phyloP scores from a whole-genome alignment of 2,113 vertebrate species.

The Alexandromys fortis region DNA sequence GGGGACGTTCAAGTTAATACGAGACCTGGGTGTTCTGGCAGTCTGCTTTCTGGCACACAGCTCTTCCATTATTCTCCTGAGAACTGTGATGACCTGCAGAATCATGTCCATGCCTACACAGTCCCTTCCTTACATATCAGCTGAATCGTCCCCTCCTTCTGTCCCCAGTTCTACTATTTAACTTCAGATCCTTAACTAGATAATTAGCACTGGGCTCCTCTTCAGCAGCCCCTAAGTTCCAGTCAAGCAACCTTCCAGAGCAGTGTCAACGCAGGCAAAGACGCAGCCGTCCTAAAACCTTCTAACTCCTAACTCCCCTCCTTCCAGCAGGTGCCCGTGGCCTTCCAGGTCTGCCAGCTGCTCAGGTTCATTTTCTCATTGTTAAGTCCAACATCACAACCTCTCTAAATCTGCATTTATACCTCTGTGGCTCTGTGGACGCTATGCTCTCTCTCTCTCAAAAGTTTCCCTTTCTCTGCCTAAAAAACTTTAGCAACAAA shows the following conservation, averaged over 20 bases:
- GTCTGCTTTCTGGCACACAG: slow-evolving; percentile 46
- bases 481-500: slow-evolving; percentile 53
- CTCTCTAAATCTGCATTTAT: not conserved
- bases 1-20: slow-evolving; percentile 76
- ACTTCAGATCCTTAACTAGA: slow-evolving; percentile 1
- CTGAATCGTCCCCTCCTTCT: slow-evolving; percentile 69
- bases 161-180: slow-evolving; percentile 20
- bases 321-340: not conserved
- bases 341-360: slow-evolving; percentile 27
- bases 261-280: slow-evolving; percentile 3
- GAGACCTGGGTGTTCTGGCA: not conserved
- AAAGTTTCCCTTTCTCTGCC: slow-evolving; percentile 44
- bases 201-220: not conserved
- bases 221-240: not conserved
- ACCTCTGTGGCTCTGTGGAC: not conserved
- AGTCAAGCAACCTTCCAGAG: slow-evolving; percentile 47
- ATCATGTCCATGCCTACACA: slow-evolving; percentile 20
- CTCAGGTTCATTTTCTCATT: slow-evolving; percentile 13
- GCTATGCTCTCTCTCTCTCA: not conserved
- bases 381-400: not conserved
- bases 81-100: not conserved
- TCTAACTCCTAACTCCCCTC: not conserved
- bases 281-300: not conserved
- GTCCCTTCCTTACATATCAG: slow-evolving; percentile 50
- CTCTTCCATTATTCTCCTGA: slow-evolving; percentile 54